Evolutionary conservation across 2,888 invertebrate genomes (phyloP), one percentile per base, ranked within the genome.

Genomic region (Sminthurides aquaticus): DNA sequence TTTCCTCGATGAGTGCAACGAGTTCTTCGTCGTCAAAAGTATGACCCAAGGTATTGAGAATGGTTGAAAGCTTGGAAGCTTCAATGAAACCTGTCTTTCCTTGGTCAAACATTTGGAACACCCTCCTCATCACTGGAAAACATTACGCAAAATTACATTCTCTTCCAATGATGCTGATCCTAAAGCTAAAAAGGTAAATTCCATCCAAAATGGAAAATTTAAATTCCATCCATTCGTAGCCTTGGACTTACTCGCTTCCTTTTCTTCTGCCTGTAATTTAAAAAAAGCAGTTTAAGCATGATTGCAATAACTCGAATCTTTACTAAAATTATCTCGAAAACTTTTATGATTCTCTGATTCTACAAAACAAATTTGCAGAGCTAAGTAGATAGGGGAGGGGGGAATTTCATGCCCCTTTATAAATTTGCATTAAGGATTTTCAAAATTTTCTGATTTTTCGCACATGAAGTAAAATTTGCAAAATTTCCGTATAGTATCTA

Each of bases 51-150:
- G 93, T 95, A 80, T 92, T 92, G 70, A 95, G 81, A 76, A 95
- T 93, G 75, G 91, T 93, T 71, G 91, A 88, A 78, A 94, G 90
- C 80, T 94, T 93, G 62, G 88, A 81, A 49, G 91, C 91, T 75
- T 94, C 92, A 73, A 95, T 95, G 80, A 88, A 90, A 57, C 95
- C 95, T 68, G 87, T 86, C 81, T 93, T 94, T 75, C 89, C 88
- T 73, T 92, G 91, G 81, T 95, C 95, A 78, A 94, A 95, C 94
- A 95, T 95, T 81, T 92, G 91, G 84, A 95, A 95, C 76, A 93
- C 93, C 80, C 91, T 93, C 78, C 91, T 89, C 84, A 95, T 89
- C 81, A 94, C 91, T 82, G 87, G 3, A 77, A 76, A 57, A 57
- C 25, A 27, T 18, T 8, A 24, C n/a, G n/a, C n/a, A n/a, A n/a